phyloP scores from a whole-genome alignment of 2,113 vertebrate species.

The Piprites chloris region DNA sequence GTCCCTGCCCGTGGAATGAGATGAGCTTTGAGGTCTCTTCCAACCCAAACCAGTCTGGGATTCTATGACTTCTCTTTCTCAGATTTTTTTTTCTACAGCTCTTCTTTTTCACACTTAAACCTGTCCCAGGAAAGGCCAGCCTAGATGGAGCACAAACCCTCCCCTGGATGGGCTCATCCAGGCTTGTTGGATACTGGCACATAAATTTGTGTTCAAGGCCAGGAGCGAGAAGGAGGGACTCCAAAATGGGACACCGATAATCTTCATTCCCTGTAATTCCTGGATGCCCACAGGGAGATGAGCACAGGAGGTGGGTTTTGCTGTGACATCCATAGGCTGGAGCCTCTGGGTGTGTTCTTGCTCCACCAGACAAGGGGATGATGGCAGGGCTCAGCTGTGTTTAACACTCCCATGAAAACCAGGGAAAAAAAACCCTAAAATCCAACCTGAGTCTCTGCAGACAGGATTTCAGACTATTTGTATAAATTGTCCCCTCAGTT shows the following conservation, averaged over 20 bases:
- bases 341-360: background rate
- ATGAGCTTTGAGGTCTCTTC: rapidly evolving
- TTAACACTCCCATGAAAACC: background rate
- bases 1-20: background rate
- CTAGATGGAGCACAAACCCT: rapidly evolving
- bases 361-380: background rate
- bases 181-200: background rate
- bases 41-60: background rate
- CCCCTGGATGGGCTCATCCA: background rate
- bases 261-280: background rate
- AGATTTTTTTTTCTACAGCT: background rate
- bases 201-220: background rate
- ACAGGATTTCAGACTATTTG: background rate
- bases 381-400: background rate
- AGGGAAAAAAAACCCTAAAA: background rate
- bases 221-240: background rate
- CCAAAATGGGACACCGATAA: background rate
- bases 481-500: background rate
- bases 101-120: background rate
- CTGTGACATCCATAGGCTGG: background rate
- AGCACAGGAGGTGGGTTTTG: background rate
- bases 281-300: background rate
- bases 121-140: background rate
- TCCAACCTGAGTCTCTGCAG: background rate
- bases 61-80: rapidly evolving